Conservation (phyloP, 2,797 vertebrate genomes). For the Crypturellus tataupa region DNA sequence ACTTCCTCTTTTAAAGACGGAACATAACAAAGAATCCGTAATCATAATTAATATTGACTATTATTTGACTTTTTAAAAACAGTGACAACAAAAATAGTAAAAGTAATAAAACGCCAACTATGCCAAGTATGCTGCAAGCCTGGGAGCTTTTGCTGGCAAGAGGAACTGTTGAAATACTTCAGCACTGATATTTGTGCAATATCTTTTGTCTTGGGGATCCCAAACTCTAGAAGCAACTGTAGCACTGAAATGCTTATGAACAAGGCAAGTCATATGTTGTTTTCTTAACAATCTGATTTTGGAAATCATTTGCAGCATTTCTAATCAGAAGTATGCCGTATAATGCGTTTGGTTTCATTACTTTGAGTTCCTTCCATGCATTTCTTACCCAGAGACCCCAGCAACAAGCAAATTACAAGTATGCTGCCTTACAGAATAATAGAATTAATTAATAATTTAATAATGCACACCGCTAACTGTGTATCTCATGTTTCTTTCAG, state of each 20-base stretch:
- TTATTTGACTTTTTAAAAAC: background rate
- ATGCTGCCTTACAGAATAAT: conserved; percentile 12
- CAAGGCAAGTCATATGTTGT: conserved; percentile 42
- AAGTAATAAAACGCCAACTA: conserved; percentile 17
- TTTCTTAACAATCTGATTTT: conserved; percentile 44
- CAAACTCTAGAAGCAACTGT: background rate
- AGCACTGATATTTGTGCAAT: conserved; percentile 35
- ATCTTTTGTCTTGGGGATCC: conserved; percentile 56
- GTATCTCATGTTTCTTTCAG: background rate
- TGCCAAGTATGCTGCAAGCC: conserved; percentile 1
- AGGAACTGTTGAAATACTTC: conserved; percentile 27
- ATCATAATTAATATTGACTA: background rate
- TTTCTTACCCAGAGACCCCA: conserved; percentile 42
- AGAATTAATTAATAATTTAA: conserved; percentile 40
- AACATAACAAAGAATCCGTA: conserved; percentile 4
- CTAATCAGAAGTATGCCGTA: conserved; percentile 20
- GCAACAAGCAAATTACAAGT: conserved; percentile 16
- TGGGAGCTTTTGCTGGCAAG: background rate
- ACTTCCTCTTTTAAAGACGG: background rate
- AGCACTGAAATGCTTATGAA: conserved; percentile 34
- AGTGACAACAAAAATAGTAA: conserved; percentile 21
- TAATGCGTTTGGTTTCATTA: conserved; percentile 39
- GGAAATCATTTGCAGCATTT: conserved; percentile 45
- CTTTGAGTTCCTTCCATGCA: conserved; percentile 36
- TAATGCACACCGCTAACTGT: background rate